These are phyloP conservation scores for Calliopum simillimum DNA, from an alignment of 2,888 invertebrate genomes.

Conservation along the genomic window DNA sequence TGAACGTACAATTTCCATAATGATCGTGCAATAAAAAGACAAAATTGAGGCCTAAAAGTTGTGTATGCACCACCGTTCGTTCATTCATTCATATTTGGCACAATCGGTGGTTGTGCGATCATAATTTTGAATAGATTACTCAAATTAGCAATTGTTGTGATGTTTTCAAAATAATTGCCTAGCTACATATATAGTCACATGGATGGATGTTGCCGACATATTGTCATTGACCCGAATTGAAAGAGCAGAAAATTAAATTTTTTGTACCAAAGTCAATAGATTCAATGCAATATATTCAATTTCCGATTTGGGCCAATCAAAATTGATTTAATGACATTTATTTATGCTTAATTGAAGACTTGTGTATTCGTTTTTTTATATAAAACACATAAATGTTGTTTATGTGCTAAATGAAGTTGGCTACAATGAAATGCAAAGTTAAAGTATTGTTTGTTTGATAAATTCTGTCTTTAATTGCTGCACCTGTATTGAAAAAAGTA, in stretches of 20 bases:
- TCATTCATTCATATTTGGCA: slow-evolving; percentile 5
- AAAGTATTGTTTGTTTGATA: too few relatives aligned
- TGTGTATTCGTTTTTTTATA: not conserved
- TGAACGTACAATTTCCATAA: not conserved
- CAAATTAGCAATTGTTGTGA: not conserved
- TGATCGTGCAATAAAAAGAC: slow-evolving; percentile 10
- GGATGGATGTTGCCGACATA: not conserved
- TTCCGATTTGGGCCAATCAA: slow-evolving; percentile 40
- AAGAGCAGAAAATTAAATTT: not conserved
- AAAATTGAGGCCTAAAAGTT: not conserved
- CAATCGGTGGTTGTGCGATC: slow-evolving; percentile 17
- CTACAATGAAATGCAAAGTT: too few relatives aligned
- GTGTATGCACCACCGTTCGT: too few relatives aligned
- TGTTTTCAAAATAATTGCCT: not conserved
- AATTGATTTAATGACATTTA: not conserved
- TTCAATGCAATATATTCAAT: slow-evolving; percentile 40
- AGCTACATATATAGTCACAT: not conserved
- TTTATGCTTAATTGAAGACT: slow-evolving; percentile 39
- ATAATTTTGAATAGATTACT: not conserved
- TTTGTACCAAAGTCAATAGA: slow-evolving; percentile 28
- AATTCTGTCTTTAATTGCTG: too few relatives aligned
- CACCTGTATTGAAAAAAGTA: too few relatives aligned
- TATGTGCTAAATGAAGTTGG: too few relatives aligned
- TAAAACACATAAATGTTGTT: too few relatives aligned
- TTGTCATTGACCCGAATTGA: slow-evolving; percentile 41